These are phyloP conservation scores for Pelagia noctiluca DNA, from an alignment of 30 jellyfish, hydroid and myxozoan species.

Conservation along the genomic window DNA sequence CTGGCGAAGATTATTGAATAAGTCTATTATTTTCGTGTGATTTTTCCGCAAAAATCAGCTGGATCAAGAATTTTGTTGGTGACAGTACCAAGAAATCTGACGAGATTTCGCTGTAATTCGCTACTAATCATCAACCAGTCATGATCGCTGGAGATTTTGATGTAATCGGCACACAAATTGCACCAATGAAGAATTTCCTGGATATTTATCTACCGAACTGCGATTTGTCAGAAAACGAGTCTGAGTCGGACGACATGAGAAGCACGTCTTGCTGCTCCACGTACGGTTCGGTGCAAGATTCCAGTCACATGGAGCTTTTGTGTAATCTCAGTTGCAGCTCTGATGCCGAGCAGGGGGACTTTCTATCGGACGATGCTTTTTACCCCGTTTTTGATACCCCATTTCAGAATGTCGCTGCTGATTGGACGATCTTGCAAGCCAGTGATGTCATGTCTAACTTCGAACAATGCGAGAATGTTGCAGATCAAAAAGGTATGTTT, in stretches of 20 bases:
- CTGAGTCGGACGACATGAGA: not conserved
- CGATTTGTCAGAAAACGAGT: not conserved
- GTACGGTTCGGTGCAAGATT: not conserved
- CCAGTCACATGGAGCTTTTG: not conserved
- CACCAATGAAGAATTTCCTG: too few species aligned
- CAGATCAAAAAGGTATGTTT: not conserved
- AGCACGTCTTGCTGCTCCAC: conserved; percentile 7
- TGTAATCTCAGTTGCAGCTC: not conserved
- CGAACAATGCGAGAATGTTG: not conserved
- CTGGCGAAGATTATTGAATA: too few species aligned
- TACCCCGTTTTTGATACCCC: not conserved
- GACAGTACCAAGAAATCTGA: too few species aligned
- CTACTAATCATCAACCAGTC: too few species aligned
- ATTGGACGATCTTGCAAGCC: not conserved
- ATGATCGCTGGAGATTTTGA: too few species aligned
- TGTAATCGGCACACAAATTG: too few species aligned
- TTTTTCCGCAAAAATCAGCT: too few species aligned
- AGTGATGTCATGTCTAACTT: not conserved
- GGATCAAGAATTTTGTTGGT: too few species aligned
- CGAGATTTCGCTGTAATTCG: too few species aligned
- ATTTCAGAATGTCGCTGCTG: not conserved
- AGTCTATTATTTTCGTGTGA: too few species aligned
- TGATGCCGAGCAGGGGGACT: not conserved
- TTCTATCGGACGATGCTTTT: not conserved
- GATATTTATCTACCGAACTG: not conserved